Evolutionary conservation across 2,113 vertebrate species (phyloP).

Genomic region (Sinocyclocheilus rhinocerous): DNA sequence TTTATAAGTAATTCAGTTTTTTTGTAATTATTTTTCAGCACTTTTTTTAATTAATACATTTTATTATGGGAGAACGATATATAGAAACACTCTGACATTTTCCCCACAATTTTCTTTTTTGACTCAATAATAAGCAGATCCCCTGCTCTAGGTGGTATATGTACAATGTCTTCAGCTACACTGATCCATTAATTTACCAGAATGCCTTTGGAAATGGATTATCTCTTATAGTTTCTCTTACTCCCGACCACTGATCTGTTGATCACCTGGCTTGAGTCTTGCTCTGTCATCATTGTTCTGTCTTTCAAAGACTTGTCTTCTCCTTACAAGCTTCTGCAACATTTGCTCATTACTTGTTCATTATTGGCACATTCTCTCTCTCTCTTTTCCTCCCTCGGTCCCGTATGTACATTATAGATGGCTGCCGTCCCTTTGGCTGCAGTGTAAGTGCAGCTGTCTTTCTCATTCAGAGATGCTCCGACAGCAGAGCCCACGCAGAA

Average conservation of each 20-base stretch:
- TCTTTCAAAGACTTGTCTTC: neutral
- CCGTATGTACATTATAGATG: slow-evolving; percentile 35
- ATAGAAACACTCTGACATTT: too few species aligned
- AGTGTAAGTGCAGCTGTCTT: slow-evolving; percentile 51
- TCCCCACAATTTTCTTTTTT: too few species aligned
- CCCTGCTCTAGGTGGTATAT: neutral
- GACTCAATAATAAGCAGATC: too few species aligned
- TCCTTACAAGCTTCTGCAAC: slow-evolving; percentile 1
- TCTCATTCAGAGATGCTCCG: slow-evolving; percentile 52
- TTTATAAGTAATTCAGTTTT: too few species aligned
- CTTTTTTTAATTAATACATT: too few species aligned
- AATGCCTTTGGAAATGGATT: neutral
- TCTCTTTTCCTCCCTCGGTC: slow-evolving; percentile 9
- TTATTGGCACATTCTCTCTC: slow-evolving; percentile 1
- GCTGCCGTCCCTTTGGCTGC: slow-evolving; percentile 1
- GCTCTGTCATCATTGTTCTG: neutral
- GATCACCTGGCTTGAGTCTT: neutral
- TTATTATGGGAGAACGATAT: too few species aligned
- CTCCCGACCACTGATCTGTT: neutral
- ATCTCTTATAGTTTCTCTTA: neutral
- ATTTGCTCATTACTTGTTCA: slow-evolving; percentile 22
- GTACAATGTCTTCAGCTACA: neutral
- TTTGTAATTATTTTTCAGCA: too few species aligned
- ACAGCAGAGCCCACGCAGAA: slow-evolving; percentile 35
- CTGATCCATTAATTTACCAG: neutral